A percentile compares a stretch with the other conserved stretches of the same genome.
phyloP scores from a whole-genome alignment of 2,113 vertebrate species.

The Otis tarda region DNA sequence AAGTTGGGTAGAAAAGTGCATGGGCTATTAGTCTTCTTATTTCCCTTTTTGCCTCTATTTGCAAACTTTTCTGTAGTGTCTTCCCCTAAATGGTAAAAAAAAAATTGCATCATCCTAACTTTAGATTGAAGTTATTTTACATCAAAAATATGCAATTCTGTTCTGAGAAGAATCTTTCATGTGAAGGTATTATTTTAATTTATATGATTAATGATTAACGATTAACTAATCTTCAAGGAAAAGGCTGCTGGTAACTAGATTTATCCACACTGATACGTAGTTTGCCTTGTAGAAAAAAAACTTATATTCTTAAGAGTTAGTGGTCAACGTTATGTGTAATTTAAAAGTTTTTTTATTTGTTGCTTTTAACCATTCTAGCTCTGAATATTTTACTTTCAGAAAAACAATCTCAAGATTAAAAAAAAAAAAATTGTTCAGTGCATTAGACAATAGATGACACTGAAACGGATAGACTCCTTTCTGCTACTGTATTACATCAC shows the following conservation, averaged over 20 bases:
- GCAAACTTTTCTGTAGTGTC: slow-evolving; percentile 22
- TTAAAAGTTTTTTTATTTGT: background rate
- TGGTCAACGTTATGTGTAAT: background rate
- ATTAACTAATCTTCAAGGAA: background rate
- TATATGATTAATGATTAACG: background rate
- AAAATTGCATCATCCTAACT: background rate
- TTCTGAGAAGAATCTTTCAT: background rate
- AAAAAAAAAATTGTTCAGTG: background rate
- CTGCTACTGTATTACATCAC: background rate
- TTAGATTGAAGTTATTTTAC: background rate
- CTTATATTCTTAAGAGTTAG: background rate
- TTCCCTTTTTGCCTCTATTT: slow-evolving; percentile 12
- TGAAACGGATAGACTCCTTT: background rate
- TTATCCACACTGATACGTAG: background rate
- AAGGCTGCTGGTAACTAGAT: background rate
- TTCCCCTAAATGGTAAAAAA: slow-evolving; percentile 47
- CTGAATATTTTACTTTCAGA: background rate
- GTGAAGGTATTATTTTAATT: background rate
- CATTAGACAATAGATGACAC: background rate
- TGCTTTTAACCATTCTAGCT: background rate
- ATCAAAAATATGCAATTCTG: background rate
- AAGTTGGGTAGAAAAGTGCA: slow-evolving; percentile 61
- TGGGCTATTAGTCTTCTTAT: background rate
- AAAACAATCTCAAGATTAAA: background rate
- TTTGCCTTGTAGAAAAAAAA: background rate